Percentiles rank a stretch among this genome's conserved stretches.
Conservation (phyloP, 2,888 invertebrate species). For the Orchestes rusci region DNA sequence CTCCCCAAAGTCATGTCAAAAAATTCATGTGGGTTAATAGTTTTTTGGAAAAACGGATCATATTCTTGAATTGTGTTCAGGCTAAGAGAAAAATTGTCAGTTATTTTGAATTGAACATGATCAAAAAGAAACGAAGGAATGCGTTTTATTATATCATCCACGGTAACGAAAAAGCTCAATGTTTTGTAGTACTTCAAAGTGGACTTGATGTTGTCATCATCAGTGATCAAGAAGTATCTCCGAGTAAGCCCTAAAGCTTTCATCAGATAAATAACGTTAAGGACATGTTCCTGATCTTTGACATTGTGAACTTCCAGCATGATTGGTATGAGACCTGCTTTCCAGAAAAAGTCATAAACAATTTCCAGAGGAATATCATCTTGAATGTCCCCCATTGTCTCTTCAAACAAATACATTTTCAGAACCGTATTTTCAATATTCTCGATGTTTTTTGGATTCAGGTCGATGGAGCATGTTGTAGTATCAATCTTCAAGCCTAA, state of each 20-base stretch:
- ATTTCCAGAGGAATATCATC: constrained; percentile 23
- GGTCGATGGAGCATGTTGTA: constrained; percentile 5
- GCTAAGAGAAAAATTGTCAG: constrained; percentile 18
- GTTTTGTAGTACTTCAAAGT: constrained; percentile 15
- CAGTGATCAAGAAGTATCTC: constrained; percentile 26
- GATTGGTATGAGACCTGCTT: constrained; percentile 27
- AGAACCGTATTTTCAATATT: constrained; percentile 17
- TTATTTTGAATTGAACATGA: constrained; percentile 22
- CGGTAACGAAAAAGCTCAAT: constrained; percentile 23
- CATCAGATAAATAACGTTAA: constrained; percentile 25
- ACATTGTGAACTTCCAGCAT: constrained; percentile 21
- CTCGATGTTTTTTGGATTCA: constrained; percentile 7
- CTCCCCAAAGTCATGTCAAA: constrained; percentile 27
- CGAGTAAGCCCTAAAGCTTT: constrained; percentile 25
- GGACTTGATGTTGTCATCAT: constrained; percentile 17
- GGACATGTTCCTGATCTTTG: constrained; percentile 23
- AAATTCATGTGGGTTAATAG: constrained; percentile 25
- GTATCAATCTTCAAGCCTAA: constrained; percentile 18
- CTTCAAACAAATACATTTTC: constrained; percentile 29
- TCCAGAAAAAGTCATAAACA: constrained; percentile 30
- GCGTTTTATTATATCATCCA: constrained; percentile 24
- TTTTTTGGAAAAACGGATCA: constrained; percentile 26
- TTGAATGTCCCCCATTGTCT: constrained; percentile 15
- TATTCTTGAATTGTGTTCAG: constrained; percentile 18
- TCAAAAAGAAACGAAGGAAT: constrained; percentile 18